phyloP scores from a whole-genome alignment of 2,113 vertebrate genomes.

The Ciconia boyciana region DNA sequence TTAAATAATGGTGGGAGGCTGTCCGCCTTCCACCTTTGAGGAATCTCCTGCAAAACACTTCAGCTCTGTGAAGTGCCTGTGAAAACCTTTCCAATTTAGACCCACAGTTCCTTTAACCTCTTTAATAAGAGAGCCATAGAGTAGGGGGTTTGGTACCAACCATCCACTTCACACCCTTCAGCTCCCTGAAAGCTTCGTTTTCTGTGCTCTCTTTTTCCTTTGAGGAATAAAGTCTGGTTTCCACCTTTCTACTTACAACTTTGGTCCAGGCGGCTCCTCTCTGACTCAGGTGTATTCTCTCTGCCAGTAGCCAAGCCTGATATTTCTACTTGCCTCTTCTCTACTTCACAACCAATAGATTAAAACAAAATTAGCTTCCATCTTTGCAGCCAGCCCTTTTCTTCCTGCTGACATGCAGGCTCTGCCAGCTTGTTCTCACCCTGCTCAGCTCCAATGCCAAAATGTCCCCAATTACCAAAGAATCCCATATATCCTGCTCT shows the following conservation, averaged over 20 bases:
- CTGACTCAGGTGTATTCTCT: slow-evolving; percentile 35
- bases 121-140: slow-evolving; percentile 59
- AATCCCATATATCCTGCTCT: slow-evolving; percentile 49
- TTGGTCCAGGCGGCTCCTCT: slow-evolving; percentile 42
- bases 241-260: slow-evolving; percentile 67
- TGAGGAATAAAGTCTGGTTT: slow-evolving; percentile 62
- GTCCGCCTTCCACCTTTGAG: slow-evolving; percentile 69
- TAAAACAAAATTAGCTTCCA: slow-evolving; percentile 47
- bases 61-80: slow-evolving; percentile 67
- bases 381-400: slow-evolving; percentile 23
- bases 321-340: slow-evolving; percentile 19
- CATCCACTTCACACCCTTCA: slow-evolving; percentile 55
- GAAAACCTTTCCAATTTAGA: slow-evolving; percentile 67
- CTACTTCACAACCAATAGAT: slow-evolving; percentile 23
- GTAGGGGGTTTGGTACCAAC: slow-evolving; percentile 57
- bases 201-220: slow-evolving; percentile 50
- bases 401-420: slow-evolving; percentile 4
- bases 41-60: slow-evolving; percentile 67
- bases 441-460: slow-evolving; percentile 47
- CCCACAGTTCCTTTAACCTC: slow-evolving; percentile 60
- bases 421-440: slow-evolving; percentile 28
- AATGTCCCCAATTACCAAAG: slow-evolving; percentile 61
- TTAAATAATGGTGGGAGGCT: slow-evolving; percentile 66
- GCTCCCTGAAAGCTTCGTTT: slow-evolving; percentile 55
- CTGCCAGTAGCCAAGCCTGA: slow-evolving; percentile 37